These are phyloP conservation scores for Varecia variegata DNA, from an alignment of 2,797 vertebrate genomes.

Conservation along the genomic window DNA sequence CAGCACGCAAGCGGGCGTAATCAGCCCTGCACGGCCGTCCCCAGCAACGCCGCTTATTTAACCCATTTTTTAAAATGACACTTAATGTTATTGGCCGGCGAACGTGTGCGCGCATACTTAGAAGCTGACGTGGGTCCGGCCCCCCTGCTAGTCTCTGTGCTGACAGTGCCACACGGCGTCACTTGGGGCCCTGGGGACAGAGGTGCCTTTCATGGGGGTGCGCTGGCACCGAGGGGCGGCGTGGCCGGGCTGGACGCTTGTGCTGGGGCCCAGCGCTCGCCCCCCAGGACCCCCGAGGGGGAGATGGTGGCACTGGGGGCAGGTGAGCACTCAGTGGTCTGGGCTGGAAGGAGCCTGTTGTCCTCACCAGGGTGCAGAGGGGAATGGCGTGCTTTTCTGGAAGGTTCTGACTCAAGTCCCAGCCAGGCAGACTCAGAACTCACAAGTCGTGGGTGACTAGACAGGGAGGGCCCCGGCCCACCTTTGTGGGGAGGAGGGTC, in stretches of 20 bases:
- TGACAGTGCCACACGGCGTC: fast-evolving
- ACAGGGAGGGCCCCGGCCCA: neutral
- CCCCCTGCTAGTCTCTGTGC: neutral
- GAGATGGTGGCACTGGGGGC: neutral
- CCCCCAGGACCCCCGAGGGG: neutral
- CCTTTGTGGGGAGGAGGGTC: neutral
- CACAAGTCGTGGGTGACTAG: neutral
- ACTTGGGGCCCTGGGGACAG: neutral
- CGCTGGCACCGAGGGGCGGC: neutral
- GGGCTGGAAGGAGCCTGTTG: neutral
- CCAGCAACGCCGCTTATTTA: constrained; percentile 43
- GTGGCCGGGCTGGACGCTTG: neutral
- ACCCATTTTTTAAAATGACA: constrained; percentile 63
- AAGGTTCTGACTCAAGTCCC: neutral
- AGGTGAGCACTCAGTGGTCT: no score
- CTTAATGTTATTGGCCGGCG: constrained; percentile 24
- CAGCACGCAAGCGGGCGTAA: constrained; percentile 49
- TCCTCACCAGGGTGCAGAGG: neutral
- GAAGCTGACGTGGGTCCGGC: neutral
- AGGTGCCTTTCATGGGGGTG: neutral
- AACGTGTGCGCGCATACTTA: neutral
- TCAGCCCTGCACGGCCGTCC: neutral
- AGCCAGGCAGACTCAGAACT: neutral
- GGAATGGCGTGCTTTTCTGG: neutral
- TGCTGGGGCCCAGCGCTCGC: neutral